Base-by-base conservation (phyloP, 2,797 vertebrate species). In the Loriculus beryllinus region DNA sequence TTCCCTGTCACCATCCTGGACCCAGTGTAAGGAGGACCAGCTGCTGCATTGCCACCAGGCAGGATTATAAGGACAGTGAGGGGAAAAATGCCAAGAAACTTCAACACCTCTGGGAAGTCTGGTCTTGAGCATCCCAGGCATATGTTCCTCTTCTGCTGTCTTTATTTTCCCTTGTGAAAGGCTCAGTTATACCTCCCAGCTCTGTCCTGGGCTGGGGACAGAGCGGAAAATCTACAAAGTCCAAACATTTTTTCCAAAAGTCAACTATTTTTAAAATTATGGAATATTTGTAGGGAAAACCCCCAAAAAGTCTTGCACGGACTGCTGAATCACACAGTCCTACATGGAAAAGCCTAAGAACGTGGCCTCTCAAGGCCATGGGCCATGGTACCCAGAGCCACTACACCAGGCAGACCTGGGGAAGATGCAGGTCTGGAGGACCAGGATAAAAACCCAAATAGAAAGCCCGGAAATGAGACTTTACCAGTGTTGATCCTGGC, bases 351-450 rank as follows among this genome's bases (percentile, higher is more conserved):
- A 49, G 40, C 18, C 31, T 28, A 43, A 20, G n/a, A 51, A 69
- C 3, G 1, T 71, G 43, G 1, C 4, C n/a, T 6, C 6, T 57
- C 11, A 40, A n/a, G 14, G 28, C 45, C 1, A 1, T n/a, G 20
- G 42, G 25, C 49, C 1, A 1, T n/a, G 28, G 39, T 48, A 42
- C 18, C 45, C 29, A 68, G 29, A 59, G 43, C 37, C 2, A 0
- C 8, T 35, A 64, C 37, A 39, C 33, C 81, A 40, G 29, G 33
- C 12, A 31, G 68, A 86, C 17, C 28, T 13, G 2, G 31, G 72
- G 54, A 86, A 86, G 59, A 67, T 54, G 74, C 28, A 20, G 26
- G 6, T 72, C 56, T 79, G 49, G 28, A 74, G 26, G 29, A 70
- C 11, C 28, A 43, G 67, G 45, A 68, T 63, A 45, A 84, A 93